Evolutionary conservation across 1,140 invertebrate genomes (phyloP).

Genomic region (Heliconius hermathena): DNA sequence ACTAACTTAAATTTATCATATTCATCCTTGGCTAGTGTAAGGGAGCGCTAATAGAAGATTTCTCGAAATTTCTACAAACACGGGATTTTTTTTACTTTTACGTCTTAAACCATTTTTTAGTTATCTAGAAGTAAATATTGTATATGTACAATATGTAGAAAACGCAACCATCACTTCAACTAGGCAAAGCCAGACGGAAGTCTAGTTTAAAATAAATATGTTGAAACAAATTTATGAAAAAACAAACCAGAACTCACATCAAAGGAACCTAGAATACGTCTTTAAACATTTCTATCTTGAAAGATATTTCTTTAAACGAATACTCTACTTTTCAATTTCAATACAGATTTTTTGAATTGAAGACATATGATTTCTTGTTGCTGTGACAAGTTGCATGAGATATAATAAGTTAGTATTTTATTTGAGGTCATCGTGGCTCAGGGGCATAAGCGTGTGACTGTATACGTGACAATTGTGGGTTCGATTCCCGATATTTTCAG

Average conservation of each 20-base stretch:
- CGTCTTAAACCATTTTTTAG: too few relatives aligned
- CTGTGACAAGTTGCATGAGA: background rate
- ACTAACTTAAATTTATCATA: too few relatives aligned
- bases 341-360: constrained; percentile 1
- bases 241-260: background rate
- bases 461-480: too few relatives aligned
- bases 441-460: too few relatives aligned
- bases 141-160: background rate
- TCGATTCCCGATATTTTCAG: too few relatives aligned
- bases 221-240: background rate
- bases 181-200: background rate
- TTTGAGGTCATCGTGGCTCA: too few relatives aligned
- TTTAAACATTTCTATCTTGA: constrained; percentile 8
- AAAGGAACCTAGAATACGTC: constrained; percentile 8
- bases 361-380: background rate
- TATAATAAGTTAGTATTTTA: background rate
- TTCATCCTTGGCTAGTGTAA: too few relatives aligned
- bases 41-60: too few relatives aligned
- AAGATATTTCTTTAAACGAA: background rate
- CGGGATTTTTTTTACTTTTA: too few relatives aligned
- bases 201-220: background rate
- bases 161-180: background rate
- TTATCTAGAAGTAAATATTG: too few relatives aligned
- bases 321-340: background rate
- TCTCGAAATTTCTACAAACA: too few relatives aligned